A percentile compares a stretch with the other conserved stretches of the same genome.
These are phyloP conservation scores for Geopemphigus sp. DNA, from an alignment of 1,140 invertebrate genomes.

Conservation along the genomic window DNA sequence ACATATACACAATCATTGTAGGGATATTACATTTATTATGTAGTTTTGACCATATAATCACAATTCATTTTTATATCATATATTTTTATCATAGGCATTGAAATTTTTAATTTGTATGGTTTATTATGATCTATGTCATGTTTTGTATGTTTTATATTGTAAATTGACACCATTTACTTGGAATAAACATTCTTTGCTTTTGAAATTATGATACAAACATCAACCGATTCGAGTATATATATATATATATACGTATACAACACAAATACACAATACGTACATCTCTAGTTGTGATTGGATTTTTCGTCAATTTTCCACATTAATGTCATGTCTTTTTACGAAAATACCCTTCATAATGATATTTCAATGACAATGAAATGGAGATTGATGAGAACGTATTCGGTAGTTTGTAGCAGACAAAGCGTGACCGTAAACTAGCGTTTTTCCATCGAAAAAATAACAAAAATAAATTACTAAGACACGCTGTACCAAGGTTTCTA, in stretches of 20 bases:
- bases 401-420: conserved; percentile 11
- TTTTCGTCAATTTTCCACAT: conserved; percentile 34
- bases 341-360: conserved; percentile 31
- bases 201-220: conserved; percentile 7
- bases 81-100: not conserved
- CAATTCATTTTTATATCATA: not conserved
- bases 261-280: conserved; percentile 23
- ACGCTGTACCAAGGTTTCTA: conserved; percentile 10
- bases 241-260: not conserved
- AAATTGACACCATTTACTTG: conserved; percentile 18
- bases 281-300: conserved; percentile 32
- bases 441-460: conserved; percentile 41
- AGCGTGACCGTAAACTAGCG: conserved; percentile 36
- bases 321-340: conserved; percentile 34
- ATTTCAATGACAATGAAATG: conserved; percentile 47
- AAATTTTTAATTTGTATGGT: conserved; percentile 21
- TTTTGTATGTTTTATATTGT: not conserved
- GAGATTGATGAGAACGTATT: conserved; percentile 30
- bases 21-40: too few relatives aligned
- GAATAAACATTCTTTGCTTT: conserved; percentile 2
- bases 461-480: conserved; percentile 45
- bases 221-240: not conserved
- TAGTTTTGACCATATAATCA: not conserved
- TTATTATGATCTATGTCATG: not conserved
- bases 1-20: too few relatives aligned